Evolutionary conservation across 2,888 invertebrate genomes (phyloP).

Genomic region (Macrosoma leucophasiata): DNA sequence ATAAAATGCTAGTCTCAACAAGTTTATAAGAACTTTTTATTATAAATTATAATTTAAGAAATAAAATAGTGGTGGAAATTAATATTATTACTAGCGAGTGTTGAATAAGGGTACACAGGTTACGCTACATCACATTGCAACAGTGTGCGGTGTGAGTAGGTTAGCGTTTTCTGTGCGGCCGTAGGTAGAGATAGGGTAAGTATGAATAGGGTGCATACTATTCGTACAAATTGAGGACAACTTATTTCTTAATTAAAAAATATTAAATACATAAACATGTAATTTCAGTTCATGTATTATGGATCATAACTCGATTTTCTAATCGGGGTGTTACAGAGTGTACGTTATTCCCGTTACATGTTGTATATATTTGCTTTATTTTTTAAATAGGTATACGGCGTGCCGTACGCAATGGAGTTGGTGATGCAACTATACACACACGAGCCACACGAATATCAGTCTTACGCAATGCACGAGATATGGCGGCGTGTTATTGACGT

Average conservation of each 20-base stretch:
- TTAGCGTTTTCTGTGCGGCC: too few relatives aligned
- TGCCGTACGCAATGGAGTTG: constrained; percentile 55
- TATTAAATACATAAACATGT: neutral
- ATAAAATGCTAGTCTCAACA: too few relatives aligned
- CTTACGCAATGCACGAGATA: constrained; percentile 34
- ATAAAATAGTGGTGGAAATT: too few relatives aligned
- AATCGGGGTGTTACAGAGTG: too few relatives aligned
- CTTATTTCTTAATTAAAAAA: neutral
- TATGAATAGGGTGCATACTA: too few relatives aligned
- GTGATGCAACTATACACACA: constrained; percentile 47
- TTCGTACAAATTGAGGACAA: neutral
- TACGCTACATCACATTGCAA: too few relatives aligned
- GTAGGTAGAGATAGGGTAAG: too few relatives aligned
- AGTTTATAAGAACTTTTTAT: too few relatives aligned
- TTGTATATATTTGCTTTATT: neutral
- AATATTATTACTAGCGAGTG: too few relatives aligned
- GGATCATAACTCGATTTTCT: neutral
- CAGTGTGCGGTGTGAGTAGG: too few relatives aligned
- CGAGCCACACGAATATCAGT: constrained; percentile 3
- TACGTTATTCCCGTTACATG: neutral
- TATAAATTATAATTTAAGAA: too few relatives aligned
- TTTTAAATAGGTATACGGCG: constrained; percentile 45
- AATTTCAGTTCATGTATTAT: neutral
- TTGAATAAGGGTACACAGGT: too few relatives aligned
- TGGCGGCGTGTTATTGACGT: constrained; percentile 48